Conservation (phyloP, 2,888 invertebrate genomes). For the Amblyjoppa fuscipennis region DNA sequence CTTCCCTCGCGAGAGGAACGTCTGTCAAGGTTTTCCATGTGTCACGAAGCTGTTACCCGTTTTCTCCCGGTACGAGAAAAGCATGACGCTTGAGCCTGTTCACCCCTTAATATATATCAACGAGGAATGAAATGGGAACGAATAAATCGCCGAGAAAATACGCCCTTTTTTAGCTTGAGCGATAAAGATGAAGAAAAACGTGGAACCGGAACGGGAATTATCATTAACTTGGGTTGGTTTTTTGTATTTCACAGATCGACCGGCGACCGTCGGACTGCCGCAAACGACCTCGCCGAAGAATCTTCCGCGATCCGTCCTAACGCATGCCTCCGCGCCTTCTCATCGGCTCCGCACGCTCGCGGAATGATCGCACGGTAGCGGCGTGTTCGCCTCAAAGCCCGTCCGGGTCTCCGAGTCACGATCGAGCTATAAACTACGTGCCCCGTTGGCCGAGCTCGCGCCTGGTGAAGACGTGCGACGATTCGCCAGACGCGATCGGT, state of each 20-base stretch:
- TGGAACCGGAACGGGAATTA: neutral
- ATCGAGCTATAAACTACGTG: slow-evolving; percentile 60
- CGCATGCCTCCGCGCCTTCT: slow-evolving; percentile 34
- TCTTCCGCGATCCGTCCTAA: slow-evolving; percentile 4
- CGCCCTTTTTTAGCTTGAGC: neutral
- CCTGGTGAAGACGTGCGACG: slow-evolving; percentile 23
- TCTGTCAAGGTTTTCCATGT: slow-evolving; percentile 46
- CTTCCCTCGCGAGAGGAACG: slow-evolving; percentile 22
- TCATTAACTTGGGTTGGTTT: neutral
- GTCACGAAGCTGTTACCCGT: slow-evolving; percentile 28
- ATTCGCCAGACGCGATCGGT: slow-evolving; percentile 2
- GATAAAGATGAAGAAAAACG: neutral
- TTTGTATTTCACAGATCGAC: neutral
- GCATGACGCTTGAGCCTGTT: slow-evolving; percentile 18
- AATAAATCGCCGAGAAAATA: slow-evolving; percentile 1
- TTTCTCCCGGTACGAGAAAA: slow-evolving; percentile 16
- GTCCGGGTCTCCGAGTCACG: slow-evolving; percentile 50
- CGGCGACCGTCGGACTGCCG: neutral
- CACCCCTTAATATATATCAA: neutral
- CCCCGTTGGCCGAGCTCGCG: slow-evolving; percentile 9
- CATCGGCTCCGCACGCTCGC: slow-evolving; percentile 6
- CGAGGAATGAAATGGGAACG: neutral
- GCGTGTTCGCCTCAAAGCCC: slow-evolving; percentile 31
- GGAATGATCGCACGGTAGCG: slow-evolving; percentile 31
- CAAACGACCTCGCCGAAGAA: neutral